Conservation (phyloP, 2,113 vertebrate species). For the Scytalopus superciliaris region DNA sequence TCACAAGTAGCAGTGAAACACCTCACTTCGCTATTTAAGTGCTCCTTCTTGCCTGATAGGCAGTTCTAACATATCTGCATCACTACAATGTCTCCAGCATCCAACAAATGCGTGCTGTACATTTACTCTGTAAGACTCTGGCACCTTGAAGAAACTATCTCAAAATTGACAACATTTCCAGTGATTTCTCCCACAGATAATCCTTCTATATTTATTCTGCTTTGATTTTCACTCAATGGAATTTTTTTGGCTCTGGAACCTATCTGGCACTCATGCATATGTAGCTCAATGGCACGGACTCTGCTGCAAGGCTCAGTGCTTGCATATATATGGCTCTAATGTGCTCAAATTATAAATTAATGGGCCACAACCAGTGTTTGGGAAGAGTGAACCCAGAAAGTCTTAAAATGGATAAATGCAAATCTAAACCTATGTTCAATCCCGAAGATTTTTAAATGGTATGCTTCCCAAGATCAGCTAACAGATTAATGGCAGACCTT, state of each 20-base stretch:
- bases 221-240: neutral
- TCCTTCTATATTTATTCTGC: neutral
- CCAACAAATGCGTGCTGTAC: neutral
- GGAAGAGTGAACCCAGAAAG: neutral
- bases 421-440: neutral
- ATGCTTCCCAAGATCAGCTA: neutral
- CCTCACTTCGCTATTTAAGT: neutral
- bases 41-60: neutral
- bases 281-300: neutral
- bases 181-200: neutral
- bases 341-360: neutral
- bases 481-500: neutral
- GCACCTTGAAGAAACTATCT: neutral
- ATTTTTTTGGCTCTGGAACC: neutral
- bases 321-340: neutral
- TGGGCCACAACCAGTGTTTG: neutral
- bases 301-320: neutral
- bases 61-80: neutral
- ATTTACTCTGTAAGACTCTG: neutral
- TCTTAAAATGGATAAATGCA: neutral
- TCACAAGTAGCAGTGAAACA: neutral
- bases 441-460: neutral
- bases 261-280: neutral
- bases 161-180: neutral
- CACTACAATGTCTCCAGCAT: neutral